Base-by-base conservation (phyloP, 2,888 invertebrate species). In the Volucella inflata region DNA sequence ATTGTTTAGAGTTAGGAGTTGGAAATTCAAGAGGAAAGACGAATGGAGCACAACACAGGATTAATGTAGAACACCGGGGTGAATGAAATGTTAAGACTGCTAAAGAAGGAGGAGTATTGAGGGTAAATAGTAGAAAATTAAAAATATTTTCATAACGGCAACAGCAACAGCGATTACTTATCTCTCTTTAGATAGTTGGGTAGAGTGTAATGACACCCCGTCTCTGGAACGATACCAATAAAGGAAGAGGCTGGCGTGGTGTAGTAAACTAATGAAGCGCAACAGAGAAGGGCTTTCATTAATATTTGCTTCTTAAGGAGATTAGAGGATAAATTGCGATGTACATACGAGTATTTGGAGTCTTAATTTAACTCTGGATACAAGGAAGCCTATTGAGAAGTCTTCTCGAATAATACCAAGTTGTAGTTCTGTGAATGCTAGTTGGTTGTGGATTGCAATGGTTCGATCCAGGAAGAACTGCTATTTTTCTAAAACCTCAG, bases 41-140 rank as follows among this genome's bases (percentile, higher is more conserved):
- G 17, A 50, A 53, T 10, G 40, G 57, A 44, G 59, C 57, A 42
- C 6, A 30, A 30, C 30, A 30, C 55, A 64, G 53, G 44, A 46
- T 60, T 77, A 70, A 84, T 84, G 59, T 84, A 55, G 83, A 79
- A 70, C 79, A 79, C 21, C 21, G 64, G 70, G 75, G 57, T 84
- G 79, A 80, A 70, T 84, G 75, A 40, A 75, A 70, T 75, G 62
- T 42, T 50, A 64, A 67, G 46, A 59, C 48, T 59, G 42, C 38
- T 71, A 21, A 50, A 10, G 3, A 36, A 12, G 42, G 42, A 8
- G 1, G 11, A 51, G 71, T 21, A 53, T 14, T 16, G 51, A 30
- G 51, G 51, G 72, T 72, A 75, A 75, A 70, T 70, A 70, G 14
- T 38, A 30, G 81, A 81, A 81, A 81, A 74, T 74, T n/a, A 59